Evolutionary conservation across 2,113 vertebrate genomes (phyloP).

Genomic region (Ophiodon elongatus): DNA sequence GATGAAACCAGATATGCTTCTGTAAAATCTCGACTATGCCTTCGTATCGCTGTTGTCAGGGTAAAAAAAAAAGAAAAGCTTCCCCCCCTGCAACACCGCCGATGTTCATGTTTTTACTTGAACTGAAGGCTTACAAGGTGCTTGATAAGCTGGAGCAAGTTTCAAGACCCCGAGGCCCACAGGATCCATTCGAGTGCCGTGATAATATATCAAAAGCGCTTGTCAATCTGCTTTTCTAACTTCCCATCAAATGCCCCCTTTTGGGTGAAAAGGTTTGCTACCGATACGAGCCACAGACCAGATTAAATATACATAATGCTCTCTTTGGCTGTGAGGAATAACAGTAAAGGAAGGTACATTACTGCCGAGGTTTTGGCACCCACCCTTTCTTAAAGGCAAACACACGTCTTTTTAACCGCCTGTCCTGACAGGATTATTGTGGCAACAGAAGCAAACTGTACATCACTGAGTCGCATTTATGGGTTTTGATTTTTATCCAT

Average conservation of each 20-base stretch:
- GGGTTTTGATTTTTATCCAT: conserved; percentile 36
- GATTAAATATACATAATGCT: background rate
- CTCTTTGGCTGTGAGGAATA: background rate
- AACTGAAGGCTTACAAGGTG: conserved; percentile 54
- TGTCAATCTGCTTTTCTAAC: conserved; percentile 38
- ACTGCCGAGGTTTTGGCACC: conserved; percentile 30
- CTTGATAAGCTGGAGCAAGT: conserved; percentile 66
- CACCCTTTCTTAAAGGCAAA: conserved; percentile 3
- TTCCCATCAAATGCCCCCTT: conserved; percentile 12
- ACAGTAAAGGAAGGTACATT: background rate
- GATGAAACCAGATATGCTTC: conserved; percentile 69
- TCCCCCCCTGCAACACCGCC: background rate
- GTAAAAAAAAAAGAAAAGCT: background rate
- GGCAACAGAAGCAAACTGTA: conserved; percentile 26
- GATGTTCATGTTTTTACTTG: conserved; percentile 74
- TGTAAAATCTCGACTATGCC: conserved; percentile 54
- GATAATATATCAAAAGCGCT: conserved; percentile 44
- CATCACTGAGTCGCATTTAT: conserved; percentile 27
- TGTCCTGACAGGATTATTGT: conserved; percentile 48
- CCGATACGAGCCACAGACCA: background rate
- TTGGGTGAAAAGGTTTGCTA: background rate
- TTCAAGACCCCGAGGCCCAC: conserved; percentile 57
- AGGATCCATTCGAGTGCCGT: conserved; percentile 39
- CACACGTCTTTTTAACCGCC: conserved; percentile 29
- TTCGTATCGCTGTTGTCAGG: conserved; percentile 38